Base-by-base conservation (phyloP, 2,113 vertebrate species). In the Notechis scutatus region DNA sequence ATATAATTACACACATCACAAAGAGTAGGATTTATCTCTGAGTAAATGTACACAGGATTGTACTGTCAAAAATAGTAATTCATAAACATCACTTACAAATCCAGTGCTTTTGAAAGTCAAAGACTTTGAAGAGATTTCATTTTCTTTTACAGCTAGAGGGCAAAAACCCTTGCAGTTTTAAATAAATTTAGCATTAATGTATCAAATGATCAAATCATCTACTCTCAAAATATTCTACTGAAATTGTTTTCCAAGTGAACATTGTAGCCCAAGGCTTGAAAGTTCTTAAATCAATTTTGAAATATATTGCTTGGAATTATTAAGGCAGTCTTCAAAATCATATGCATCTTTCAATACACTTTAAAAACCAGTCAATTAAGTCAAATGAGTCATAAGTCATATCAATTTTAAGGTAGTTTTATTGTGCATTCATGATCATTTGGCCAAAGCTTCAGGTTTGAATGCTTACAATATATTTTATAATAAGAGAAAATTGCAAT, bases 391-490 rank as follows among this genome's bases (percentile, higher is more conserved):
- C n/a, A 81, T 81, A 81, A 39, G 34, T 81, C 18, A 81, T 39
- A 81, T 81, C 69, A 81, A 3, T 21, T 39, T 20, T 81, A 81
- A 81, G 39, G 6, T 81, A 34, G 34, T 81, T 81, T 81, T 81
- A 81, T 81, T 81, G 34, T 2, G 5, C 18, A 81, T 34, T 39
- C 34, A 45, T 81, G 89, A 95, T 93, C 81, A 18, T 95, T 57
- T 95, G 92, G 59, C 93, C 59, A 94, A 95, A 94, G 93, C 94
- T 47, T 95, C 94, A 94, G 21, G 94, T 92, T 89, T 93, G 92
- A 97, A 93, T 26, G 39, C 91, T 26, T 0, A 0, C 39, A 87
- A 91, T 92, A 91, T 93, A 14, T 95, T 97, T 97, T 96, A 94
- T 0, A 59, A 29, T 6, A 91, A 85, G 92, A 93, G 91, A 89